These are phyloP conservation scores for Stratiomys singularior DNA, from an alignment of 2,888 invertebrate species.

Conservation along the genomic window DNA sequence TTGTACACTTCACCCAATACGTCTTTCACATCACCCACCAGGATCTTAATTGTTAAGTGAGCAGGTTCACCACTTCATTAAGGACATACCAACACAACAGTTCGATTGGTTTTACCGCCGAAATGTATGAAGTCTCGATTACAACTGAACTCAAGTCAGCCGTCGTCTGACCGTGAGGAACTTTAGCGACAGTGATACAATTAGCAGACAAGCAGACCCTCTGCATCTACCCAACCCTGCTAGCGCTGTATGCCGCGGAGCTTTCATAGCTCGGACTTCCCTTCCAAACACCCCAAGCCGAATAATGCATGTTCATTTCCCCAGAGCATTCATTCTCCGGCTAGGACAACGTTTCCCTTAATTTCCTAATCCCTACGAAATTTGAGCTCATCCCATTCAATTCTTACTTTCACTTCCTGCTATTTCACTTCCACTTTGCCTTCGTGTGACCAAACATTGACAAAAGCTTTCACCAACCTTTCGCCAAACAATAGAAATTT, in stretches of 20 bases:
- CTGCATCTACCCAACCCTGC: slow-evolving; percentile 2
- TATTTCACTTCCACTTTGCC: background rate
- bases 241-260: background rate
- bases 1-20: background rate
- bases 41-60: no score
- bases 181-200: slow-evolving; percentile 24
- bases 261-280: slow-evolving; percentile 7
- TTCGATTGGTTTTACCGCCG: slow-evolving; percentile 23
- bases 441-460: no score
- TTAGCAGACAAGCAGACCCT: slow-evolving; percentile 31
- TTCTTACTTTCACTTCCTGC: slow-evolving; percentile 16
- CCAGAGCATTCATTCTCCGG: background rate
- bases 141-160: slow-evolving; percentile 25
- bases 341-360: background rate
- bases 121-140: slow-evolving; percentile 40
- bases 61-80: no score
- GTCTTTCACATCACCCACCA: background rate
- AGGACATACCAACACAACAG: no score
- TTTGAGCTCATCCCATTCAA: background rate
- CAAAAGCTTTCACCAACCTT: background rate
- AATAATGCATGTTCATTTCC: background rate
- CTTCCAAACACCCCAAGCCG: background rate
- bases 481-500: background rate
- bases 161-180: slow-evolving; percentile 18
- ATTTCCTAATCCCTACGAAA: background rate